phyloP scores from a whole-genome alignment of 2,797 vertebrate species.

The Kryptopterus vitreolus region DNA sequence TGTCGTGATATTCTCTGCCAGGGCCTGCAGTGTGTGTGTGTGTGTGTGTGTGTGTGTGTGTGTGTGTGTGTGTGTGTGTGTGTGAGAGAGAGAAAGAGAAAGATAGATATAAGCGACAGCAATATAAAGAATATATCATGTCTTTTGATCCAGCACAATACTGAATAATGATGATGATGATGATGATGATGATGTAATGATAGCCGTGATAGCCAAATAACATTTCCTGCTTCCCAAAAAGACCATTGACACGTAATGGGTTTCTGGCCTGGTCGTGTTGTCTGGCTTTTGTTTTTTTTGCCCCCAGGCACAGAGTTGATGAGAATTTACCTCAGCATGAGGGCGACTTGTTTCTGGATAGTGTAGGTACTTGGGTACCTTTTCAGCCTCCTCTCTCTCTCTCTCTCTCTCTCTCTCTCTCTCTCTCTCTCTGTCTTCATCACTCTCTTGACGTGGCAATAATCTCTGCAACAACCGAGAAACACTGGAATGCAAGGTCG shows the following conservation, averaged over 20 bases:
- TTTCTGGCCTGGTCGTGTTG: background rate
- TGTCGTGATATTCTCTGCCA: conserved; percentile 42
- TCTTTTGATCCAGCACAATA: background rate
- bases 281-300: conserved; percentile 17
- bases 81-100: too few species aligned
- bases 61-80: background rate
- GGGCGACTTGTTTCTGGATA: background rate
- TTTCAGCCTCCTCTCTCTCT: background rate
- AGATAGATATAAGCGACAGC: conserved; percentile 31
- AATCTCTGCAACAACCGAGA: conserved; percentile 55
- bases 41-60: conserved; percentile 3
- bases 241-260: conserved; percentile 27
- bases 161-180: background rate
- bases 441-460: conserved; percentile 54
- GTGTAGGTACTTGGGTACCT: conserved; percentile 13
- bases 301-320: conserved; percentile 8
- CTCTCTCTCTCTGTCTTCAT: background rate
- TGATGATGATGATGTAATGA: conserved; percentile 16
- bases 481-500: conserved; percentile 40
- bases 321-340: background rate
- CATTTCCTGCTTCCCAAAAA: conserved; percentile 37
- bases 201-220: background rate
- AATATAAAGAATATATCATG: background rate
- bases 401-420: background rate
- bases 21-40: conserved; percentile 41